Percentiles rank a stretch among this genome's conserved stretches.
phyloP scores from a whole-genome alignment of 2,113 vertebrate species.

The Leptocoma aspasia region DNA sequence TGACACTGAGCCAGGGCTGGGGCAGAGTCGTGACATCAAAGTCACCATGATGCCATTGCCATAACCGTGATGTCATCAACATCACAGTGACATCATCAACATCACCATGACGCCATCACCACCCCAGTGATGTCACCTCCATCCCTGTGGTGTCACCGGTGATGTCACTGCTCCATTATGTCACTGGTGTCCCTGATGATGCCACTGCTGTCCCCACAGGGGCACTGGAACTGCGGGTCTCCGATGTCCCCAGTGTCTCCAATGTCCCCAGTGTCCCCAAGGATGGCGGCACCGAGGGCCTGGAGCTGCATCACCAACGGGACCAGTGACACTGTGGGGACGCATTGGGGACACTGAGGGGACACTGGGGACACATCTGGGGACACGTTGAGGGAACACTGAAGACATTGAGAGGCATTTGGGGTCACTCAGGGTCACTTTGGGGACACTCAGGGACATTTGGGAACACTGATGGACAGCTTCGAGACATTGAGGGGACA shows the following conservation, averaged over 20 bases:
- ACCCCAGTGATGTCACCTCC: background rate
- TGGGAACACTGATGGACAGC: too few species aligned
- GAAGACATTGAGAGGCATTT: background rate
- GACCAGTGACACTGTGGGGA: background rate
- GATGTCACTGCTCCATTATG: background rate
- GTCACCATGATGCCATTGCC: too few species aligned
- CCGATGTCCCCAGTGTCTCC: background rate
- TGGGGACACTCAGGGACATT: background rate
- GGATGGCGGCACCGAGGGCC: background rate
- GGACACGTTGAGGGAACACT: background rate
- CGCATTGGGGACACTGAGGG: background rate
- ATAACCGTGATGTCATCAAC: too few species aligned
- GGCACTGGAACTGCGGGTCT: background rate
- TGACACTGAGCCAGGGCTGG: background rate
- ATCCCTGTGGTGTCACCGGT: rapidly evolving
- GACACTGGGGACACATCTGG: background rate
- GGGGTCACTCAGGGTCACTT: background rate
- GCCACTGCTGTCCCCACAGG: background rate
- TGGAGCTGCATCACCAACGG: background rate
- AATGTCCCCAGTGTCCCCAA: background rate
- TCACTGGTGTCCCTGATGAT: background rate
- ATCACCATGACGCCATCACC: background rate
- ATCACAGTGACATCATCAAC: background rate
- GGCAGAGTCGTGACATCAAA: background rate
- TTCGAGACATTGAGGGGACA: too few species aligned